Evolutionary conservation across 2,888 invertebrate genomes (phyloP).

Genomic region (Acanthosoma haemorrhoidale): DNA sequence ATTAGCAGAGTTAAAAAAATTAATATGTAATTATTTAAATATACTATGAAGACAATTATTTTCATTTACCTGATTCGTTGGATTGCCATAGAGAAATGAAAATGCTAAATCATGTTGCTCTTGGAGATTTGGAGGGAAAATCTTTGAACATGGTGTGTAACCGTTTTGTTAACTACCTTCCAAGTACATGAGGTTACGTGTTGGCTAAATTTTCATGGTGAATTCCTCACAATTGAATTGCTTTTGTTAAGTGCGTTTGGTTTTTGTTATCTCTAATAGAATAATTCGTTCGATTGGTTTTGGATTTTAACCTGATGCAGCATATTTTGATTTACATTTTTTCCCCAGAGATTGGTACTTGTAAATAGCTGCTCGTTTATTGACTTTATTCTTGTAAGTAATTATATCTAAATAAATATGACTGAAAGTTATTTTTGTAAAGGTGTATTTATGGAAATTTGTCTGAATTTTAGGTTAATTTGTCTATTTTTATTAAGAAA

Average conservation of each 20-base stretch:
- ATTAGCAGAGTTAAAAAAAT: too few relatives aligned
- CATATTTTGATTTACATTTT: background rate
- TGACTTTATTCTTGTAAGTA: background rate
- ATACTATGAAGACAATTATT: too few relatives aligned
- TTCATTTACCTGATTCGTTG: too few relatives aligned
- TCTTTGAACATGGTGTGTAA: background rate
- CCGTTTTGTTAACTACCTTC: background rate
- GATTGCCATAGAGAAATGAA: too few relatives aligned
- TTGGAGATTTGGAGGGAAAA: background rate
- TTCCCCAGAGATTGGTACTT: background rate
- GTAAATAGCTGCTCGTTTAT: background rate
- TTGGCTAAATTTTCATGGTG: background rate
- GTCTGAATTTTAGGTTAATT: background rate
- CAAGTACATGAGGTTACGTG: constrained; percentile 2
- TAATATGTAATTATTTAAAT: too few relatives aligned
- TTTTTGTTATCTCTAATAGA: too few relatives aligned
- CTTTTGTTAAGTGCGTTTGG: too few relatives aligned
- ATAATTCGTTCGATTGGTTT: too few relatives aligned
- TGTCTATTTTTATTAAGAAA: background rate
- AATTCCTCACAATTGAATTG: too few relatives aligned
- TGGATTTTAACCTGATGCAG: background rate
- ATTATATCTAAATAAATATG: too few relatives aligned
- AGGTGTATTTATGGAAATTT: background rate
- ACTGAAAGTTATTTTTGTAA: background rate
- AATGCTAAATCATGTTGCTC: background rate